A percentile compares a stretch with the other conserved stretches of the same genome.
Evolutionary conservation across 2,888 invertebrate genomes (phyloP).

Genomic region (Oasisia sp.): DNA sequence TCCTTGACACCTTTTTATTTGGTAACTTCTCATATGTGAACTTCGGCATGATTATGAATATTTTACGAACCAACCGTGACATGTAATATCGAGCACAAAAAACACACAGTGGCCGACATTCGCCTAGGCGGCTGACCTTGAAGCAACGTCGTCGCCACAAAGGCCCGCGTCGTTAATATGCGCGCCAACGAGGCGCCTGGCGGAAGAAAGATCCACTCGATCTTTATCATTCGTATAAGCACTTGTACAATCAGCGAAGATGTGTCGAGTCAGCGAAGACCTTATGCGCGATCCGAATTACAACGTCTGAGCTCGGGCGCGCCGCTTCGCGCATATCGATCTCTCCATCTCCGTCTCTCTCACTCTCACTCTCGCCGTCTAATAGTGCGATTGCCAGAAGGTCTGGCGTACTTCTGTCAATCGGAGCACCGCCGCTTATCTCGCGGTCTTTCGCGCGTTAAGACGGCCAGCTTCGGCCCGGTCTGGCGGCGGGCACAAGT

Average conservation of each 20-base stretch:
- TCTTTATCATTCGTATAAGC: constrained; percentile 12
- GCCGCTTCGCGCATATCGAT: neutral
- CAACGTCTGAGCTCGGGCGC: neutral
- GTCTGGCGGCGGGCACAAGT: neutral
- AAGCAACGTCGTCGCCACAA: neutral
- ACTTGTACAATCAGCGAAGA: constrained; percentile 4
- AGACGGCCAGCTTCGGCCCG: neutral
- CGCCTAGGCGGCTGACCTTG: neutral
- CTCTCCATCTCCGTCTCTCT: neutral
- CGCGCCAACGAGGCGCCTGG: neutral
- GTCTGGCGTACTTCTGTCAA: neutral
- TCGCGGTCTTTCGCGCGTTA: neutral
- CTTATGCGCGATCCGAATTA: constrained; percentile 3
- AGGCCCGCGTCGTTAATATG: neutral
- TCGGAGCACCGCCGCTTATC: neutral
- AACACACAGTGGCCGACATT: neutral
- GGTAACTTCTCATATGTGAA: neutral
- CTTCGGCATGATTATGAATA: neutral
- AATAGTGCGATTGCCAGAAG: neutral
- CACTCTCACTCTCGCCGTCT: neutral
- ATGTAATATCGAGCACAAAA: neutral
- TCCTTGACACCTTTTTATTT: neutral
- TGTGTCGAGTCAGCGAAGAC: neutral
- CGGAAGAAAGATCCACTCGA: neutral
- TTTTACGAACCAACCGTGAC: neutral